phyloP scores from a whole-genome alignment of 2,113 vertebrate genomes.

The Candoia aspera region DNA sequence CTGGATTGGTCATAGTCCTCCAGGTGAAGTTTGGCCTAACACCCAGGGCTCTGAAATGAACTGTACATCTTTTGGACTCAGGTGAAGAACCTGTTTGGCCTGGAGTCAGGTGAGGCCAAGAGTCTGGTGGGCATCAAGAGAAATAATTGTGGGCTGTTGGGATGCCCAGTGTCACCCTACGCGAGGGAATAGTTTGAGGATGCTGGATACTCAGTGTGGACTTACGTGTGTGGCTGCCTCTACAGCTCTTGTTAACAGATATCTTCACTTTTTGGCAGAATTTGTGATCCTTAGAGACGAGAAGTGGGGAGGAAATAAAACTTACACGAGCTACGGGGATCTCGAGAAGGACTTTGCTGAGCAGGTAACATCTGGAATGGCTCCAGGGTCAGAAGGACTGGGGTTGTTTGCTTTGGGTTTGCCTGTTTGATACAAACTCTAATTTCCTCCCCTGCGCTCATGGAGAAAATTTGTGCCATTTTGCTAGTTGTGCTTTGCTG shows the following conservation, averaged over 20 bases:
- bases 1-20: background rate
- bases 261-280: conserved; percentile 69
- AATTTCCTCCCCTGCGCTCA: too few species aligned
- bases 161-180: background rate
- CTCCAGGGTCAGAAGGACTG: background rate
- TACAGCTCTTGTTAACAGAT: background rate
- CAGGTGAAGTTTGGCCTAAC: background rate
- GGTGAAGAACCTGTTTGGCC: background rate
- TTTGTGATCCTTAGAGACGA: conserved; percentile 91
- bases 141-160: background rate
- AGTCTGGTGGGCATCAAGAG: background rate
- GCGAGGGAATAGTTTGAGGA: background rate
- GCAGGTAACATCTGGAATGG: conserved; percentile 76
- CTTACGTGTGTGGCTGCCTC: conserved; percentile 6
- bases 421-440: background rate
- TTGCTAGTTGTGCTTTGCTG: background rate
- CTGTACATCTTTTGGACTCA: background rate
- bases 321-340: conserved; percentile 82
- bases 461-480: background rate
- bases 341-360: conserved; percentile 92
- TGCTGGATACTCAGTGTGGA: accelerated
- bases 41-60: background rate
- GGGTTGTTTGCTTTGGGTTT: background rate
- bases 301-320: conserved; percentile 94
- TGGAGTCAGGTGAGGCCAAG: background rate